Conservation (phyloP, 2,888 invertebrate species). For the Pseudococcus longispinus region DNA sequence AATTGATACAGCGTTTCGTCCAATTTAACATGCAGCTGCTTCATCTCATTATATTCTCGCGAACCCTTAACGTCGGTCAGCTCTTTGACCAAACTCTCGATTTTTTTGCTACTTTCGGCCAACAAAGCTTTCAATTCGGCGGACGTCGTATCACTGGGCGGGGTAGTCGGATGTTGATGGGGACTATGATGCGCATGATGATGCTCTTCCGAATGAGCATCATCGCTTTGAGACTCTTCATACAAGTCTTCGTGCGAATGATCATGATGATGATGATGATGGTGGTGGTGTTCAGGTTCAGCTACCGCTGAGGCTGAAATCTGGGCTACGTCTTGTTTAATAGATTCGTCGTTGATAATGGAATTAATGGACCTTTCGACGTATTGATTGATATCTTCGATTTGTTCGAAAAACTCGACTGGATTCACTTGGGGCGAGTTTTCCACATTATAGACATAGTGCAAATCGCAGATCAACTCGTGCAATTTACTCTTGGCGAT, state of each 20-base stretch:
- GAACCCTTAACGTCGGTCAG: conserved; percentile 46
- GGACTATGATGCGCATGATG: conserved; percentile 2
- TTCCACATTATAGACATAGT: conserved; percentile 20
- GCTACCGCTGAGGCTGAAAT: neutral
- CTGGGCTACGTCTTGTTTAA: neutral
- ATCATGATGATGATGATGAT: neutral
- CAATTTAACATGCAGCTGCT: conserved; percentile 36
- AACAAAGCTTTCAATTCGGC: conserved; percentile 41
- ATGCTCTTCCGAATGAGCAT: neutral
- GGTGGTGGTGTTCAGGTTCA: neutral
- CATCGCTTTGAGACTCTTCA: conserved; percentile 1
- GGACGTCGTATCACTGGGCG: neutral
- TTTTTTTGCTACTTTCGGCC: conserved; percentile 48
- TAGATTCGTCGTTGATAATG: neutral
- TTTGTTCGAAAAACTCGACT: conserved; percentile 48
- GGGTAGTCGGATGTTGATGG: neutral
- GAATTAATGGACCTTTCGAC: neutral
- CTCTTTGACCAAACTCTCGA: conserved; percentile 43
- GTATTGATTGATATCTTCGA: conserved; percentile 37
- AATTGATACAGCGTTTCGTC: conserved; percentile 47
- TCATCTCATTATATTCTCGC: conserved; percentile 46
- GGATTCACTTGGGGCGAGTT: conserved; percentile 7
- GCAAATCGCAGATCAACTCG: conserved; percentile 45
- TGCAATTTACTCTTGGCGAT: neutral
- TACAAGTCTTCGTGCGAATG: neutral